Evolutionary conservation across 2,888 invertebrate genomes (phyloP).

Genomic region (Baccha elongata): DNA sequence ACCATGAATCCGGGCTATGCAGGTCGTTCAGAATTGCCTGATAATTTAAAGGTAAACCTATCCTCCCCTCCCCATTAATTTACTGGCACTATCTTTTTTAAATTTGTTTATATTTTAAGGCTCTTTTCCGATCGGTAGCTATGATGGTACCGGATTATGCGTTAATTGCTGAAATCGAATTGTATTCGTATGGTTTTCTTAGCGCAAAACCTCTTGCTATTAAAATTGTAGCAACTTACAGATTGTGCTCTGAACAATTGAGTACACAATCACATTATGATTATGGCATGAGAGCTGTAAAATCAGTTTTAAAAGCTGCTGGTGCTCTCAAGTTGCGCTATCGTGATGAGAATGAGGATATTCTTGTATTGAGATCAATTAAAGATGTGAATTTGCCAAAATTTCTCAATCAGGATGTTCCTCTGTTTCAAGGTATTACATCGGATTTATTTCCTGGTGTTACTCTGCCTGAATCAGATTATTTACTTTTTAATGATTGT

Average conservation of each 20-base stretch:
- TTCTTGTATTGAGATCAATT: constrained; percentile 93
- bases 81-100: not conserved
- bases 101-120: constrained; percentile 82
- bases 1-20: constrained; percentile 99
- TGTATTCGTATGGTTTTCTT: constrained; percentile 96
- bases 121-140: constrained; percentile 95
- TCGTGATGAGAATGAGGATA: constrained; percentile 93
- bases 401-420: constrained; percentile 94
- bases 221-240: constrained; percentile 97
- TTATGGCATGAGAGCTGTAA: constrained; percentile 98
- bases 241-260: constrained; percentile 95
- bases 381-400: constrained; percentile 97
- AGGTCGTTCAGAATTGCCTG: constrained; percentile 95
- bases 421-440: constrained; percentile 95
- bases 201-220: constrained; percentile 93
- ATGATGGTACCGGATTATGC: constrained; percentile 99
- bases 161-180: constrained; percentile 95
- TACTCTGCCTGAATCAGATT: constrained; percentile 89
- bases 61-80: not conserved
- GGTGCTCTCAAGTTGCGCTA: constrained; percentile 95
- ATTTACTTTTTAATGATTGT: constrained; percentile 87
- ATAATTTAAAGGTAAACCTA: constrained; percentile 91
- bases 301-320: constrained; percentile 95
- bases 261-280: constrained; percentile 97
- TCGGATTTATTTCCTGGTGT: constrained; percentile 97